Evolutionary conservation across 2,113 vertebrate species (phyloP), one percentile per base, ranked within the genome.

Genomic region (Helogale parvula): DNA sequence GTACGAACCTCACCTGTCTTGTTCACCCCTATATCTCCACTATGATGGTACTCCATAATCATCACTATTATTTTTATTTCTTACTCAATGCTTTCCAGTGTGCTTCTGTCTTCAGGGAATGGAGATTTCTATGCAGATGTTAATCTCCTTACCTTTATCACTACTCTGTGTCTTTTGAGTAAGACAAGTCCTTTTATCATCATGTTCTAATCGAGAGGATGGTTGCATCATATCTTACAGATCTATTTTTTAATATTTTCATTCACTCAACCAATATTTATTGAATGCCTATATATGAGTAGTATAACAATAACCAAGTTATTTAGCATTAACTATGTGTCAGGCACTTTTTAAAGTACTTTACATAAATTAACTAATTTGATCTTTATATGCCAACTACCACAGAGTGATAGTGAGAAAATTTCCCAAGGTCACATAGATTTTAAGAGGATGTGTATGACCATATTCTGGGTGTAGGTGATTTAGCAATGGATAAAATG

Each of bases 41-140:
- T 29, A 10, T 33, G 7, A 27, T 47, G 25, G 8, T 47, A n/a
- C 16, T 57, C 77, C 27, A 11, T 29, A 90, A 65, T 50, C 4
- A 29, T n/a, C 23, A 19, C 14, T 21, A 41, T 52, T 85, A 81
- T 29, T 60, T 17, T 71, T 57, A 52, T 47, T 57, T 68, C 9
- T 74, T 38, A 63, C 29, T 82, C 57, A 66, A 0, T 80, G 52
- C 72, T 82, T 45, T 76, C 35, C 65, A 83, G 45, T 33, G 38
- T 35, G 21, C 41, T 54, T 94, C 27, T 79, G 68, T 88, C 63
- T 96, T 86, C 15, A 74, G 79, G 35, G 92, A 97, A 76, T 88
- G n/a, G 52, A 82, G 54, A 69, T 93, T 88, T 88, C 31, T 63
- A 27, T 86, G 50, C 9, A 52, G 83, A 92, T 50, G 5, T 74